Conservation (phyloP, 2,888 invertebrate species). For the Chaitophorus viminalis region DNA sequence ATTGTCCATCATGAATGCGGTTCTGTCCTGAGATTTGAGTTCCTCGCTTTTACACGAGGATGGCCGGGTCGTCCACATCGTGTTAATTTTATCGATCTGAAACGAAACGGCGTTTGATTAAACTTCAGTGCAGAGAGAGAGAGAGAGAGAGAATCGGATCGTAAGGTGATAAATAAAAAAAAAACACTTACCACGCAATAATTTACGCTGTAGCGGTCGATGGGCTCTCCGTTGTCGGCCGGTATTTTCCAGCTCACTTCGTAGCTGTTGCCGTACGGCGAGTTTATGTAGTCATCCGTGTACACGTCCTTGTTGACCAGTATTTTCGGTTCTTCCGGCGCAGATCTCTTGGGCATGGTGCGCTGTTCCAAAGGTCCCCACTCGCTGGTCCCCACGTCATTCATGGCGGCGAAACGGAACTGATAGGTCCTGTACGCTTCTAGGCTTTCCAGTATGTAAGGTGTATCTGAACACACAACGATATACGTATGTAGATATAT, state of each 20-base stretch:
- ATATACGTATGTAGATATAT: neutral
- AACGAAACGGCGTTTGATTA: neutral
- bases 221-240: constrained; percentile 88
- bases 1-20: constrained; percentile 75
- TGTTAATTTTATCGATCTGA: constrained; percentile 77
- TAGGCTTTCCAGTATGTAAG: constrained; percentile 83
- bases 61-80: constrained; percentile 73
- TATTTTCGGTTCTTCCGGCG: constrained; percentile 79
- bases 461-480: constrained; percentile 71
- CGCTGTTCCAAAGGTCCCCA: constrained; percentile 77
- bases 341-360: constrained; percentile 80
- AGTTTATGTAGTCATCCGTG: constrained; percentile 71
- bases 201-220: constrained; percentile 82
- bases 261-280: constrained; percentile 80
- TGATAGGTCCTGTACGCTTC: constrained; percentile 81
- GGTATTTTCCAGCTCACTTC: constrained; percentile 87
- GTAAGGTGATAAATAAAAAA: too few relatives aligned
- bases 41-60: constrained; percentile 64
- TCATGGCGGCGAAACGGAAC: constrained; percentile 86
- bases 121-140: neutral
- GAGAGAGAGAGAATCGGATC: too few relatives aligned
- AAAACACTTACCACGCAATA: constrained; percentile 79
- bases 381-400: constrained; percentile 82
- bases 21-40: constrained; percentile 64
- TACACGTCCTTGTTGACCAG: constrained; percentile 68